Evolutionary conservation across 2,113 vertebrate genomes (phyloP).

Genomic region (Callionymus lyra): DNA sequence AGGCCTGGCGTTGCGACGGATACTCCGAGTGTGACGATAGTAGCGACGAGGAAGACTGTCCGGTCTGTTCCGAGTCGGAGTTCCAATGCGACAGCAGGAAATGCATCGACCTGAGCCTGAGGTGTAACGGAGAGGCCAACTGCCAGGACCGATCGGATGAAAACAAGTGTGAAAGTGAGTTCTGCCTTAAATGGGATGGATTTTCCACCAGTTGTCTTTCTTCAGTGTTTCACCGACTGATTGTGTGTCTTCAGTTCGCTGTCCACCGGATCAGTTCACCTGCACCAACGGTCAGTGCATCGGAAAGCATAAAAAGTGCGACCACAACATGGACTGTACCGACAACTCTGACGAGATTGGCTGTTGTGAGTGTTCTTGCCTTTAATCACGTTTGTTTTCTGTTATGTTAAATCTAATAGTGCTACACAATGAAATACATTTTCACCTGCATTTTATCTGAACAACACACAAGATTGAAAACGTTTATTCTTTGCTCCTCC

Average conservation of each 20-base stretch:
- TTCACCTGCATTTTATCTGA: no score
- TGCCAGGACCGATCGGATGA: conserved; percentile 94
- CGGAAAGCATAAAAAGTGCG: conserved; percentile 91
- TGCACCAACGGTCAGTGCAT: conserved; percentile 89
- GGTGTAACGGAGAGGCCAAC: conserved; percentile 86
- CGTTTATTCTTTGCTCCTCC: no score
- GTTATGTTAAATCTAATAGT: no score
- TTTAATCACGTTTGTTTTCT: no score
- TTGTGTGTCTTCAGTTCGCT: conserved; percentile 65
- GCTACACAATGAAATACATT: no score
- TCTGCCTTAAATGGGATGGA: background rate
- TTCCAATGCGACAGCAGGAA: conserved; percentile 94
- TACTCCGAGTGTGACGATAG: conserved; percentile 87
- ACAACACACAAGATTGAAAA: no score
- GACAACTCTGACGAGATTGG: conserved; percentile 90
- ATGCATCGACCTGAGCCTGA: conserved; percentile 77
- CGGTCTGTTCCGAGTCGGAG: conserved; percentile 81
- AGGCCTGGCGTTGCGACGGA: conserved; percentile 90
- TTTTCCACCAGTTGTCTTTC: background rate
- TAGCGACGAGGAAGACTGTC: conserved; percentile 91
- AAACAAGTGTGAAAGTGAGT: conserved; percentile 83
- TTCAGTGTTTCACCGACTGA: background rate
- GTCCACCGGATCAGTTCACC: conserved; percentile 83
- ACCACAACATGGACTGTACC: conserved; percentile 85
- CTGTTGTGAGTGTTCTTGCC: conserved; percentile 79